phyloP scores from a whole-genome alignment of 2,888 invertebrate genomes.

The Cheiracanthium punctorium region DNA sequence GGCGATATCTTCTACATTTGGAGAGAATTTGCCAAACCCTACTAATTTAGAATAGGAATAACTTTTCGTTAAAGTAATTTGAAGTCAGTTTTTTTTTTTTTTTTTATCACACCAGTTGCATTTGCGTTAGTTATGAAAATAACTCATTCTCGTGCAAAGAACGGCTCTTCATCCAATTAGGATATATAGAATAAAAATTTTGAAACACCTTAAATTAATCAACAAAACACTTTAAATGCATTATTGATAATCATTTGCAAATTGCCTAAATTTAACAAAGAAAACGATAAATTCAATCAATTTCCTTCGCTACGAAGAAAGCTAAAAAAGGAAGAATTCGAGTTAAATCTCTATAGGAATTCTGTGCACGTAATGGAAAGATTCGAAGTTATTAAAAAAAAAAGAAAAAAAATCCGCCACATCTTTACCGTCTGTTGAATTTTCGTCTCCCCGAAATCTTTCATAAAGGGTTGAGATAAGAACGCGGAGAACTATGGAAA shows the following conservation, averaged over 20 bases:
- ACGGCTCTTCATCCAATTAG: too few species aligned
- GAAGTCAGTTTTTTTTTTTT: too few species aligned
- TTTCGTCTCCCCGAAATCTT: conserved; percentile 36
- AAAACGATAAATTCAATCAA: conserved; percentile 5
- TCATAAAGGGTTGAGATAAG: neutral
- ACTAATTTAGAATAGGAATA: too few species aligned
- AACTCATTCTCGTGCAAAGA: too few species aligned
- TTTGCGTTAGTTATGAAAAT: too few species aligned
- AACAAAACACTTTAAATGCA: neutral
- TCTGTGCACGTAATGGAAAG: conserved; percentile 44
- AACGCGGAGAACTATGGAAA: conserved; percentile 28
- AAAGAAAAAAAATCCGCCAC: conserved; percentile 12
- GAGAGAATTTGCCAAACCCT: too few species aligned
- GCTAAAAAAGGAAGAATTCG: neutral
- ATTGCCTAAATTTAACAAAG: neutral
- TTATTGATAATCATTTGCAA: conserved; percentile 1
- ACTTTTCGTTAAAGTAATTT: too few species aligned
- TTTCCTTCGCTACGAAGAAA: neutral
- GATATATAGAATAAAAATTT: too few species aligned
- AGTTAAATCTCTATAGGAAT: conserved; percentile 44
- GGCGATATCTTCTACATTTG: too few species aligned
- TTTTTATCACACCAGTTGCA: too few species aligned
- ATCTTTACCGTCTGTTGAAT: conserved; percentile 53
- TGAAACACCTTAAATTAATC: too few species aligned
- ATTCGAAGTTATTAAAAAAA: conserved; percentile 16